These are phyloP conservation scores for Dipodomys spectabilis DNA, from an alignment of 2,113 vertebrate genomes.

Conservation along the genomic window DNA sequence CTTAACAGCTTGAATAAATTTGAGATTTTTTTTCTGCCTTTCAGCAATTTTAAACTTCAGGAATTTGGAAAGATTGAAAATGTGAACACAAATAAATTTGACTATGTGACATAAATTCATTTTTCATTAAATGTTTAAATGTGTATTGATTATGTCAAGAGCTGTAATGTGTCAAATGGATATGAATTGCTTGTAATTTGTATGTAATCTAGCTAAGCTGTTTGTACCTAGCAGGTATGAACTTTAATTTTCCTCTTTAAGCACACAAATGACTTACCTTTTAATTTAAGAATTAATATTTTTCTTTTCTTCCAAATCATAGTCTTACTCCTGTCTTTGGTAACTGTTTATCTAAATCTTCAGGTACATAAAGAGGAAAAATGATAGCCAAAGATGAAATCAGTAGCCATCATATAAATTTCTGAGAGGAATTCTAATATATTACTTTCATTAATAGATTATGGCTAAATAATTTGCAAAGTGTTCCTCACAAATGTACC, in stretches of 20 bases:
- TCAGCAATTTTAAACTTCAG: slow-evolving; percentile 82
- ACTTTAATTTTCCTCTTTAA: slow-evolving; percentile 8
- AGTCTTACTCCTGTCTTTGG: neutral
- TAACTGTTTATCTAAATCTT: neutral
- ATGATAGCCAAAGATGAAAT: neutral
- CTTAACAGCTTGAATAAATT: slow-evolving; percentile 86
- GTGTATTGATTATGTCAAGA: slow-evolving; percentile 81
- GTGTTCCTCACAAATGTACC: neutral
- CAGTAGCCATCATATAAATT: neutral
- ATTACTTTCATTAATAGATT: neutral
- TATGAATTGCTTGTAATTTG: slow-evolving; percentile 50
- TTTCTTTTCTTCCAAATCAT: neutral
- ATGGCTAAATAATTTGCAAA: neutral
- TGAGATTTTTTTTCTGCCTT: slow-evolving; percentile 82
- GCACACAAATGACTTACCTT: neutral
- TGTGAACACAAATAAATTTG: slow-evolving; percentile 86
- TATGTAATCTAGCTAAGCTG: slow-evolving; percentile 26
- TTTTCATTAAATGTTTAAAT: slow-evolving; percentile 87
- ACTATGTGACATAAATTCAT: slow-evolving; percentile 86
- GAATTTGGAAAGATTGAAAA: slow-evolving; percentile 80
- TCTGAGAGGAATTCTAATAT: neutral
- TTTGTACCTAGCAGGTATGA: neutral
- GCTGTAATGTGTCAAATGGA: slow-evolving; percentile 63
- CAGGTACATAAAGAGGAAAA: neutral
- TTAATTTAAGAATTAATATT: neutral